Percentiles rank a stretch among this genome's conserved stretches.
Evolutionary conservation across 1,140 invertebrate genomes (phyloP).

Genomic region (Ladona fulva): DNA sequence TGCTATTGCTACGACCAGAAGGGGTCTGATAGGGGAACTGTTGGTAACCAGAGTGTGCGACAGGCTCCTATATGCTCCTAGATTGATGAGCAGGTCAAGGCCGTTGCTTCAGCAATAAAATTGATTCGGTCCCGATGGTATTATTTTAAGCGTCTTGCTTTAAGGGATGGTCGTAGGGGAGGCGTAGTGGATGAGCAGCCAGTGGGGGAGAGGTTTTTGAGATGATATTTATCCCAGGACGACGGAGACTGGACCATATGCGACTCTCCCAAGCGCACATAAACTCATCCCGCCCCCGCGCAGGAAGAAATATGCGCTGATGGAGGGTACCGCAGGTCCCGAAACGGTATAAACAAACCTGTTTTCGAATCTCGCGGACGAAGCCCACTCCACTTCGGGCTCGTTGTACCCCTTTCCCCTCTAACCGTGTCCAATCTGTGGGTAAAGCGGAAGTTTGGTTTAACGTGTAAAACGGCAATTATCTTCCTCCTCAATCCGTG

Average conservation of each 20-base stretch:
- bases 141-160: background rate
- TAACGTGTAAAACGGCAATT: constrained; percentile 4
- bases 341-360: background rate
- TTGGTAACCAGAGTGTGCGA: background rate
- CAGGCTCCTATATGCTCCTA: background rate
- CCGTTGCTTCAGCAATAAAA: background rate
- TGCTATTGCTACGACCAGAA: background rate
- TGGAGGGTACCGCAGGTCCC: background rate
- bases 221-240: background rate
- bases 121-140: background rate
- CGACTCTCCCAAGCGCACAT: background rate
- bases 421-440: background rate
- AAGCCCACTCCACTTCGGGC: background rate
- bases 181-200: background rate
- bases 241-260: background rate
- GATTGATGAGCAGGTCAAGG: background rate
- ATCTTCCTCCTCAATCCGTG: background rate
- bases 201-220: background rate
- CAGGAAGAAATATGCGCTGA: background rate
- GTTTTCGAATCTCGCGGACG: background rate
- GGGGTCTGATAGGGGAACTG: background rate
- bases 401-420: background rate
- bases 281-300: background rate
- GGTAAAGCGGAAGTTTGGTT: background rate
- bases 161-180: background rate